Base-by-base conservation (phyloP, 2,113 vertebrate species). In the Bubo blakistoni region DNA sequence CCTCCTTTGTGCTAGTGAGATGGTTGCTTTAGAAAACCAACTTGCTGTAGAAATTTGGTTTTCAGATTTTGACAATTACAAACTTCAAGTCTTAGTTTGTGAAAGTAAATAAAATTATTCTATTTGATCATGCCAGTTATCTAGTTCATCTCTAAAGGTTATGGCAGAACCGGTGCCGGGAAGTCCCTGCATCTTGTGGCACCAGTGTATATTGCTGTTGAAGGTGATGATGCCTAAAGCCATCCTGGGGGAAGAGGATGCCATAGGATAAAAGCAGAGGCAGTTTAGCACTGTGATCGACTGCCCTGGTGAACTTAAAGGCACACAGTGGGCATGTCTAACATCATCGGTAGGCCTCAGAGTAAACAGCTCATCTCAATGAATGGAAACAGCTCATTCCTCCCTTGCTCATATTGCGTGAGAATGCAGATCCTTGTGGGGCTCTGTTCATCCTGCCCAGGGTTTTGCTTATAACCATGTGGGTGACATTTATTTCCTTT, bases 401-500 rank as follows among this genome's bases (percentile, higher is more conserved):
- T 88, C 61, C 70, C 47, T 81, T 5, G 47, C 69, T 71, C 1
- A 2, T 36, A 7, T 3, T 91, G 80, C 6, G 8, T 95, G 83
- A 81, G 90, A 94, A 63, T 73, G 81, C 65, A 54, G 83, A 57
- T 86, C 69, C 52, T 91, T 70, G 24, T 87, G 61, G 44, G 62
- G 72, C 77, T 96, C 80, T 85, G 49, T 24, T 91, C 9, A 6
- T 80, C 79, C 90, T 92, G 90, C 85, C 63, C 2, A 3, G 70
- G 62, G 71, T 70, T 97, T 93, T 94, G 88, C 93, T 95, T 88
- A 29, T 71, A 92, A 17, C 83, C 44, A 5, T 46, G 46, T 9
- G 86, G 83, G 91, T 91, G 91, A 96, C 92, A 91, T 96, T 96
- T 96, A 88, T 96, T 97, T 96, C 96, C 96, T 97, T 96, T 97